Base-by-base conservation (phyloP, 2,797 vertebrate species). In the Bufotes viridis region DNA sequence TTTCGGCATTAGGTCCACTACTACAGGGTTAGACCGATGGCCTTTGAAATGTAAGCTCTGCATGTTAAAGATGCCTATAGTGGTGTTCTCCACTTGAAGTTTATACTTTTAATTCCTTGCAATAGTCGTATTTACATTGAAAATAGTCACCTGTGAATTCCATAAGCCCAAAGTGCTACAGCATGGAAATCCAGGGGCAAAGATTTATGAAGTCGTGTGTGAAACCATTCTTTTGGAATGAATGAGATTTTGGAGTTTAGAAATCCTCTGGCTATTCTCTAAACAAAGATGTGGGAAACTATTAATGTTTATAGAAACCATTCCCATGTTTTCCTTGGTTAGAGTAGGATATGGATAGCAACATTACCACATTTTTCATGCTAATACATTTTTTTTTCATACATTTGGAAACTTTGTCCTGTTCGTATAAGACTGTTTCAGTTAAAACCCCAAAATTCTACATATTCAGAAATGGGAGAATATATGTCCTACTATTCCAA, bases 261-360 rank as follows among this genome's bases (percentile, higher is more conserved):
- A 96, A 96, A 95, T 94, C 94, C 92, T 94, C 92, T 90, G 91
- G 87, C 93, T 94, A 92, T 94, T 94, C 93, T 96, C 94, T 95
- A 96, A 96, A 96, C 95, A 96, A 95, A 96, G 94, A 95, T 95
- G 95, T 96, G 95, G 95, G 95, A 96, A 96, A 96, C 95, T 95
- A 93, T 95, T 95, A 93, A 94, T 95, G 95, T 96, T 96, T 96
- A 96, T 94, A 92, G 93, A 94, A 94, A 94, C 94, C 92, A 95
- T 94, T 95, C 94, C 91, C 93, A 92, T 93, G 93, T 92, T 91
- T 88, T 80, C 74, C 92, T 91, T 90, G 76, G 90, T 92, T 91
- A 91, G 91, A 92, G 88, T 92, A 90, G 92, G 90, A 93, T 93
- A 93, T 93, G 92, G 94, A 93, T 93, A 92, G 91, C 89, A 91